A percentile compares a stretch with the other conserved stretches of the same genome.
phyloP scores from a whole-genome alignment of 2,797 vertebrate genomes.

The Microctenopoma steveboyesi region DNA sequence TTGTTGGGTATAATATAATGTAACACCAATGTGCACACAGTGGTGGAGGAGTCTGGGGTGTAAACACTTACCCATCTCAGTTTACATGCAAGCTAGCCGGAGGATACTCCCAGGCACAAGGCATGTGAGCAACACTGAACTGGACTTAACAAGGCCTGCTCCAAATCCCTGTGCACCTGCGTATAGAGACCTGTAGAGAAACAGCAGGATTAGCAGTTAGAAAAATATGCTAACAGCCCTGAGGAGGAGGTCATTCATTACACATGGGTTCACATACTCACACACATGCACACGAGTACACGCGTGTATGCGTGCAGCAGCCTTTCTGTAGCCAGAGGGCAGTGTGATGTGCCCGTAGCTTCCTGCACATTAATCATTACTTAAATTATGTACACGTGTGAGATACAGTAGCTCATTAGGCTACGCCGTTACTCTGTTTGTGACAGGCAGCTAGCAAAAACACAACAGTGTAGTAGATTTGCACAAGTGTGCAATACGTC shows the following conservation, averaged over 20 bases:
- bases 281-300: not conserved
- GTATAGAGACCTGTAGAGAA: constrained; percentile 19
- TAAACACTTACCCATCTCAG: constrained; percentile 27
- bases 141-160: constrained; percentile 34
- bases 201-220: constrained; percentile 58
- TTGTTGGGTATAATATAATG: not conserved
- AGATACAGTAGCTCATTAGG: constrained; percentile 1
- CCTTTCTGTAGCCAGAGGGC: constrained; percentile 15
- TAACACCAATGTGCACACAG: not conserved
- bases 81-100: constrained; percentile 30
- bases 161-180: constrained; percentile 48
- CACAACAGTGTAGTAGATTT: not conserved
- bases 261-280: not conserved
- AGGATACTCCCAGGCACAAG: constrained; percentile 20
- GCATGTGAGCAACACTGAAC: constrained; percentile 40
- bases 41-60: constrained; percentile 21
- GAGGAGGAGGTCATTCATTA: constrained; percentile 52
- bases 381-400: constrained; percentile 1
- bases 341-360: constrained; percentile 1
- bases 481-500: not conserved
- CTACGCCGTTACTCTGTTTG: not conserved
- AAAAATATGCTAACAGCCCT: constrained; percentile 49
- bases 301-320: constrained; percentile 17
- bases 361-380: constrained; percentile 31
- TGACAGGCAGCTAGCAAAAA: not conserved